A percentile compares a stretch with the other conserved stretches of the same genome.
Conservation (phyloP, 2,797 vertebrate species). For the Champsocephalus gunnari region DNA sequence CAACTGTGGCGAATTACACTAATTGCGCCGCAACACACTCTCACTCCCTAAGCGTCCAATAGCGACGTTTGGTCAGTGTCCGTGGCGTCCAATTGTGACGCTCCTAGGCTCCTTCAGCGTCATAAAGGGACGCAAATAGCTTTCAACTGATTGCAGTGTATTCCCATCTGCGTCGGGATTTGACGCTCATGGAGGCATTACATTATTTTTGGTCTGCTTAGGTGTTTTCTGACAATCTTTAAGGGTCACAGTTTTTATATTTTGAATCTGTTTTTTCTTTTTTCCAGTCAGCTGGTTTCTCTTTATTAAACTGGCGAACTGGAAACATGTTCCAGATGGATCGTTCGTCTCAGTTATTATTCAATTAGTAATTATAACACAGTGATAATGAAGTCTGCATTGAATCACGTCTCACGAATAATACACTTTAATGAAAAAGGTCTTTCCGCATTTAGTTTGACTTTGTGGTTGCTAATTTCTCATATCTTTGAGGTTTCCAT, state of each 20-base stretch:
- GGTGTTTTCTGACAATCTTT: background rate
- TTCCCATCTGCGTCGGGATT: too few species aligned
- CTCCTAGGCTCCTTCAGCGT: too few species aligned
- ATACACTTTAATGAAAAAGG: background rate
- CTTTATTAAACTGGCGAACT: background rate
- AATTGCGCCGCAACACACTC: too few species aligned
- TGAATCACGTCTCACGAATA: background rate
- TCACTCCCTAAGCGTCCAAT: too few species aligned
- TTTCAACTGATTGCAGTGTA: too few species aligned
- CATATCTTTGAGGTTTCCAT: background rate
- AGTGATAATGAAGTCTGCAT: background rate
- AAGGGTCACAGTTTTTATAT: too few species aligned
- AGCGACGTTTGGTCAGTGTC: too few species aligned
- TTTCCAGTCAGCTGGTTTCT: background rate
- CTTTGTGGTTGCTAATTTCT: background rate
- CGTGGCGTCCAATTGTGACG: too few species aligned
- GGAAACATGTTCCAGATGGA: background rate
- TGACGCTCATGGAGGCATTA: too few species aligned
- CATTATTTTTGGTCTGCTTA: too few species aligned
- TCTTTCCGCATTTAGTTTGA: background rate
- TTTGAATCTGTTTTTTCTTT: background rate
- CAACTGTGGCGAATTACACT: too few species aligned
- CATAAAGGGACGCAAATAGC: too few species aligned
- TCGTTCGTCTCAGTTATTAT: background rate
- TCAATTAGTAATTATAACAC: background rate